Evolutionary conservation across 1,140 invertebrate species (phyloP).

Genomic region (Physella acuta): DNA sequence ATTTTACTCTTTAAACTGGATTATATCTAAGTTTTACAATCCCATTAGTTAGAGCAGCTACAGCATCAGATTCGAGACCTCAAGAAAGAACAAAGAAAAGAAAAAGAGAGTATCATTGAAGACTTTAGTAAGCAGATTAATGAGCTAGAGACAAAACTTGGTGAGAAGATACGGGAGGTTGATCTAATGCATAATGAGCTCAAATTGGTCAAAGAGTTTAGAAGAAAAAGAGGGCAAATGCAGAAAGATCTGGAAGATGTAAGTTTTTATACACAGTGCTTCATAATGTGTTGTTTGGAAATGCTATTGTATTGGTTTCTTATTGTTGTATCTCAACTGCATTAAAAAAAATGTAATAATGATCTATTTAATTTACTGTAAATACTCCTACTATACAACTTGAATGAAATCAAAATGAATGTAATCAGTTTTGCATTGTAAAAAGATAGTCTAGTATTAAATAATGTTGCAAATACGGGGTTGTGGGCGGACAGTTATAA

Average conservation of each 20-base stretch:
- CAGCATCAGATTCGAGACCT: slow-evolving; percentile 48
- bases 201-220: slow-evolving; percentile 59
- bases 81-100: slow-evolving; percentile 51
- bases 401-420: no score
- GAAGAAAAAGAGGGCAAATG: slow-evolving; percentile 56
- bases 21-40: no score
- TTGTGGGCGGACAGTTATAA: no score
- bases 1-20: no score
- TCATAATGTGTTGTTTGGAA: neutral
- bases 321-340: no score
- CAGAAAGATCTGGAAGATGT: slow-evolving; percentile 58
- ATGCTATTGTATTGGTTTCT: no score
- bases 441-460: no score
- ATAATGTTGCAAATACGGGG: no score
- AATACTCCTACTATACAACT: no score
- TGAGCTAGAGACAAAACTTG: slow-evolving; percentile 52
- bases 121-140: slow-evolving; percentile 57
- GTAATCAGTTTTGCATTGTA: no score
- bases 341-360: neutral
- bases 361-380: no score
- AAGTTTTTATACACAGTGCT: slow-evolving; percentile 10
- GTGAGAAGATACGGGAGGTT: slow-evolving; percentile 51
- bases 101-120: slow-evolving; percentile 55
- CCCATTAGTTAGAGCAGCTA: slow-evolving; percentile 51
- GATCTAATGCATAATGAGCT: slow-evolving; percentile 57